Evolutionary conservation across 2,797 vertebrate species (phyloP), one percentile per base, ranked within the genome.

Genomic region (Hephaestus fuliginosus): DNA sequence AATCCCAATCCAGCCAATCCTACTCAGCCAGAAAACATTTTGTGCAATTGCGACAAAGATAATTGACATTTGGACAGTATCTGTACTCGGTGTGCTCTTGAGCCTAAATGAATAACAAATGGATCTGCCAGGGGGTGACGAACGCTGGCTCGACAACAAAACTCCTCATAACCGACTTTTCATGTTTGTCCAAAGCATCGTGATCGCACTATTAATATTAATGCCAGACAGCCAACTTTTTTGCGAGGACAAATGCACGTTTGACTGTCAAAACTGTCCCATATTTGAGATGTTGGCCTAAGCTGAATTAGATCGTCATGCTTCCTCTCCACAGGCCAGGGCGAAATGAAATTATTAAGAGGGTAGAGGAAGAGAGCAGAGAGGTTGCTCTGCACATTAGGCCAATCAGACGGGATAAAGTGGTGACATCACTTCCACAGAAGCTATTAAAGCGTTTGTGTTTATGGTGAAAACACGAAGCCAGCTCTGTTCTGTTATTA

Each of bases 161-260:
- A 82, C 73, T 70, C 61, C 74, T 75, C 53, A 70, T 41, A 68
- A 72, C 22, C n/a, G 3, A 75, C 61, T 79, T 60, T 75, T 78
- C 44, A 81, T 86, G 84, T 82, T 76, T 83, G 64, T 86, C 84
- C 80, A 90, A 86, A 72, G 71, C 55, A 64, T 71, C 44, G 43
- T 66, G 51, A 55, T 79, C 75, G 83, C 74, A 76, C 49, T 70
- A 36, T 39, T 4, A 6, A 61, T 71, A 81, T 67, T 68, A 74
- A 67, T 14, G 39, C 72, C 41, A 79, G 79, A 73, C n/a, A 1
- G 55, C 52, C 61, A 62, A 73, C 28, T 10, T 74, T 33, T 67
- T 69, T 44, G 15, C 44, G 55, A 74, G 56, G 64, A 85, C 73
- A 71, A 69, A 77, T 44, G 70, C 7, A 2, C 36, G 67, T 62